Evolutionary conservation across 23 tunicate species (phyloP), one percentile per base, ranked within the genome.

Genomic region (Clavelina lepadiformis): DNA sequence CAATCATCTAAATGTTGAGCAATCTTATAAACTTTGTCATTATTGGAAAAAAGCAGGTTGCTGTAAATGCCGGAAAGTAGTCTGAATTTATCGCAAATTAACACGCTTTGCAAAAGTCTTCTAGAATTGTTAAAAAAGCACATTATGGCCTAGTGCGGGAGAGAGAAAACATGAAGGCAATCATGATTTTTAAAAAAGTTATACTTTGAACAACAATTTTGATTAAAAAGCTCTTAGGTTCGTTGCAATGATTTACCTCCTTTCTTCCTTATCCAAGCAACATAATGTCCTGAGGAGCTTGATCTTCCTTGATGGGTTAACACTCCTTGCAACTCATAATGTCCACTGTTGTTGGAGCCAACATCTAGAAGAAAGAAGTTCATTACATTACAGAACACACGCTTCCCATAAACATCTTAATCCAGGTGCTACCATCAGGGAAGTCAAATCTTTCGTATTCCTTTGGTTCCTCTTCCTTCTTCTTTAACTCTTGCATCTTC

Each of bases 231-330:
- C 18, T 44, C 18, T 13, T 18, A 44, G n/a, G n/a, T n/a, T n/a
- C n/a, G n/a, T n/a, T n/a, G n/a, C n/a, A n/a, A n/a, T n/a, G n/a
- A n/a, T n/a, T 37, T 54, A 68, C 97, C 85, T 63, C 83, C 88
- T 4, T 61, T 34, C 34, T 72, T 73, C 46, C 77, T 55, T 2
- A 79, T 53, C 93, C 98, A 93, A 2, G 85, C 82, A 6, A 85
- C 92, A 64, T 91, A 91, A 77, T 91, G 98, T 55, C 98, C 98
- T 5, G 91, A 82, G 19, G 91, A 82, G 54, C 86, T 82, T 15
- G 91, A 82, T 21, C 98, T 56, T 24, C 98, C 98, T 49, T 82
- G 84, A 36, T 91, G 98, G 20, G 98, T 91, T 5, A 91, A 53
- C 44, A 91, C 59, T 0, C 76, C 86, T 51, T 83, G 80, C 8